Percentiles rank a stretch among this genome's conserved stretches.
These are phyloP conservation scores for Ciconia stormi DNA, from an alignment of 2,113 vertebrate species.

Conservation along the genomic window DNA sequence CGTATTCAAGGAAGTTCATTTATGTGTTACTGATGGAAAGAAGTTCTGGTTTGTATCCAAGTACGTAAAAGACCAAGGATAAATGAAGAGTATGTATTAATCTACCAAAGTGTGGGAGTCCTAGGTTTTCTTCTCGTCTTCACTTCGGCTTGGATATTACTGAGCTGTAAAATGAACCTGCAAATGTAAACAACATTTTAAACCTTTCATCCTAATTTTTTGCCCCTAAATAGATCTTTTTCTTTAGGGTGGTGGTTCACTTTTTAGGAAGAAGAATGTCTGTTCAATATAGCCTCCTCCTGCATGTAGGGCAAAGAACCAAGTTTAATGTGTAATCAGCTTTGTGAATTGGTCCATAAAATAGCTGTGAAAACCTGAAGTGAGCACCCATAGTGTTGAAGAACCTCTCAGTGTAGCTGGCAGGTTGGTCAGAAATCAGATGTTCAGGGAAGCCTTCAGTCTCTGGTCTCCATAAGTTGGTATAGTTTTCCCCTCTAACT, in stretches of 20 bases:
- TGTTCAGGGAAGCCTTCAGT: not conserved
- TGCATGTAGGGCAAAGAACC: not conserved
- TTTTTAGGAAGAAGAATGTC: not conserved
- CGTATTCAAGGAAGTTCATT: not conserved
- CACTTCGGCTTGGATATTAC: not conserved
- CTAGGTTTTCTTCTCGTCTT: not conserved
- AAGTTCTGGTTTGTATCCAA: not conserved
- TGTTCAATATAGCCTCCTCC: not conserved
- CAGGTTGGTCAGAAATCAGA: not conserved
- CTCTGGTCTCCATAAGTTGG: not conserved
- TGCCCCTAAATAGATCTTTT: not conserved
- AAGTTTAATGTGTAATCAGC: not conserved
- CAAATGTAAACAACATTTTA: not conserved
- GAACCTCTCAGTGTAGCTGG: not conserved
- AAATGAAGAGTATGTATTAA: not conserved
- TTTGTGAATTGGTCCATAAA: not conserved
- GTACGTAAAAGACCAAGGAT: not conserved
- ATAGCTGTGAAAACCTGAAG: not conserved
- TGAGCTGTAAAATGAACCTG: not conserved
- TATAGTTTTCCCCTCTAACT: not conserved
- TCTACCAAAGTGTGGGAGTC: not conserved
- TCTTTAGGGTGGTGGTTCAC: not conserved
- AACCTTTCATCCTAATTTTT: not conserved
- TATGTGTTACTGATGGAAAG: not conserved
- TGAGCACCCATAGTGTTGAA: not conserved